Conservation (phyloP, 64 coral and sea anemone genomes). For the Montipora cactus region DNA sequence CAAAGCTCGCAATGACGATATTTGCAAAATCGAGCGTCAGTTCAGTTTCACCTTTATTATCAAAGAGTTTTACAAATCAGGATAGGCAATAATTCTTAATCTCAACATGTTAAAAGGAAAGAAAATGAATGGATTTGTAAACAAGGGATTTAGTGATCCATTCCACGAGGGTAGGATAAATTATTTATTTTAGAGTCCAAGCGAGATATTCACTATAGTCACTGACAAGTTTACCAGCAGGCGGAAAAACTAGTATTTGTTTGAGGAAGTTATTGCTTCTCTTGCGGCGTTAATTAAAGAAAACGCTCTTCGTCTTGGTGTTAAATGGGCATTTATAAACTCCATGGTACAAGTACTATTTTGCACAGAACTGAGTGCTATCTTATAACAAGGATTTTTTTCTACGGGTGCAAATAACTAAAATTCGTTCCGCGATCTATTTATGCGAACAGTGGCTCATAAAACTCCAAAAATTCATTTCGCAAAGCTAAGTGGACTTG, state of each 20-base stretch:
- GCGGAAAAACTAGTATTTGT: too few relatives aligned
- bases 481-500: not conserved
- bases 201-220: not conserved
- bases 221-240: not conserved
- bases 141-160: not conserved
- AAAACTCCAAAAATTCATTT: not conserved
- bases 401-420: not conserved
- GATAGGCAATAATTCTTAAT: not conserved
- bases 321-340: not conserved
- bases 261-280: not conserved
- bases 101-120: not conserved
- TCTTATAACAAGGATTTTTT: not conserved
- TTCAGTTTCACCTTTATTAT: too few relatives aligned
- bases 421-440: not conserved
- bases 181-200: slow-evolving; percentile 39
- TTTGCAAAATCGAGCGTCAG: too few relatives aligned
- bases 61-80: too few relatives aligned
- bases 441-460: not conserved
- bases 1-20: too few relatives aligned
- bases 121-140: not conserved
- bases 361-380: not conserved
- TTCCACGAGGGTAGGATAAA: slow-evolving; percentile 48
- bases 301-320: not conserved
- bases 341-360: not conserved
- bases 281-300: not conserved